Percentiles rank a stretch among this genome's conserved stretches.
These are phyloP conservation scores for Stenotaenia linearis DNA, from an alignment of 2,888 invertebrate species.

Conservation along the genomic window DNA sequence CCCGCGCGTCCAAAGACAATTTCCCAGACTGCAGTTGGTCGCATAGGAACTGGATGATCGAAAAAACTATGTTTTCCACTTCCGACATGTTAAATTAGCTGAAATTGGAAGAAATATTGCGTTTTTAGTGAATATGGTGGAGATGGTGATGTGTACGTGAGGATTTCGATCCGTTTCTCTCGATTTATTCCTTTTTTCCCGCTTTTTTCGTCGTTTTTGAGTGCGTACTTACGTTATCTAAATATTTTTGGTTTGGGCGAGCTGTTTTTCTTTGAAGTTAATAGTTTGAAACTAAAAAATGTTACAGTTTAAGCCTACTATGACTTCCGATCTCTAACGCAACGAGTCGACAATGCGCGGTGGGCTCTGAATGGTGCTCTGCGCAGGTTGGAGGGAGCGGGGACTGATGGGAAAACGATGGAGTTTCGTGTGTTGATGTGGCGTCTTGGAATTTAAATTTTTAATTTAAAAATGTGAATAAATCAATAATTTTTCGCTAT, in stretches of 20 bases:
- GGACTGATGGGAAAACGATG: background rate
- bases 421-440: slow-evolving; percentile 50
- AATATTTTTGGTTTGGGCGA: background rate
- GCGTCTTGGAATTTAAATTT: no score
- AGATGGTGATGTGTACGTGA: background rate
- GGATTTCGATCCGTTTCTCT: background rate
- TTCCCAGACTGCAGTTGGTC: slow-evolving; percentile 48
- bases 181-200: background rate
- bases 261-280: background rate
- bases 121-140: no score
- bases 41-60: slow-evolving; percentile 51
- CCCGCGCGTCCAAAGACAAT: slow-evolving; percentile 53
- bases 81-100: slow-evolving; percentile 37
- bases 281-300: background rate
- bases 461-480: no score
- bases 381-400: background rate
- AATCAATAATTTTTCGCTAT: no score
- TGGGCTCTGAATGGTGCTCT: no score
- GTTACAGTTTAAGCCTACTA: background rate
- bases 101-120: background rate
- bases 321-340: slow-evolving; percentile 1
- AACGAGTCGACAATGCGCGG: background rate
- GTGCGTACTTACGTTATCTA: background rate
- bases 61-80: slow-evolving; percentile 46
- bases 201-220: background rate